phyloP scores from a whole-genome alignment of 2,113 vertebrate genomes.

The Melanocharis versteri region DNA sequence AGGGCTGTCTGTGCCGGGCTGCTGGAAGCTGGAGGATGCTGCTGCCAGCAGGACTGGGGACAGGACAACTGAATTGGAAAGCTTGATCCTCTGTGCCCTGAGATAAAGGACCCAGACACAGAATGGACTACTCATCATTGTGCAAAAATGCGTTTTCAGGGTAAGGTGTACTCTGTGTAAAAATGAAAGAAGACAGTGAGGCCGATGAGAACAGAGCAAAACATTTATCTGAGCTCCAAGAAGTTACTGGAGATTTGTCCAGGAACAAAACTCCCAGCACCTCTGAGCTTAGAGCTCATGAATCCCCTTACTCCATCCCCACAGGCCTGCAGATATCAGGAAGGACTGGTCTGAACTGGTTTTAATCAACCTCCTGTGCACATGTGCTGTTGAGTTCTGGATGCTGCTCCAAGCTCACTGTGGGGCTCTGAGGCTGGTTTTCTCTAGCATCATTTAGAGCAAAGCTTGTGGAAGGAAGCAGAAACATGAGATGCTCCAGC shows the following conservation, averaged over 20 bases:
- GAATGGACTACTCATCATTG: rapidly evolving
- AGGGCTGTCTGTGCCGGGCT: not conserved
- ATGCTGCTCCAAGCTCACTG: not conserved
- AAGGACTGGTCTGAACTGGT: not conserved
- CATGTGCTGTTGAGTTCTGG: not conserved
- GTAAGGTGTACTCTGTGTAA: not conserved
- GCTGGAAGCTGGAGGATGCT: not conserved
- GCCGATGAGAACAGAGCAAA: not conserved
- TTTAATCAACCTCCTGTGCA: not conserved
- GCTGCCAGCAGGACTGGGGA: not conserved
- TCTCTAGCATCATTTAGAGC: not conserved
- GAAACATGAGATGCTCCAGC: not conserved
- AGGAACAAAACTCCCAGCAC: not conserved
- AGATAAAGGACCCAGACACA: not conserved
- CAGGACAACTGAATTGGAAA: not conserved
- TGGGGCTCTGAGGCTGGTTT: not conserved
- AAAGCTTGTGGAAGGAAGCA: not conserved
- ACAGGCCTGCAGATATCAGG: not conserved
- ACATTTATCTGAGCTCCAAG: not conserved
- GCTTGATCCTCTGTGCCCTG: not conserved
- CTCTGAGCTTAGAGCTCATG: not conserved
- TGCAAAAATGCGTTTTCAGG: not conserved
- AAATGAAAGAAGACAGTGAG: not conserved
- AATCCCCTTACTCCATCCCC: not conserved
- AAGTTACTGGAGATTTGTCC: not conserved